Percentiles rank a stretch among this genome's conserved stretches.
phyloP scores from a whole-genome alignment of 30 jellyfish, hydroid and myxozoan genomes.

The Chrysaora quinquecirrha region DNA sequence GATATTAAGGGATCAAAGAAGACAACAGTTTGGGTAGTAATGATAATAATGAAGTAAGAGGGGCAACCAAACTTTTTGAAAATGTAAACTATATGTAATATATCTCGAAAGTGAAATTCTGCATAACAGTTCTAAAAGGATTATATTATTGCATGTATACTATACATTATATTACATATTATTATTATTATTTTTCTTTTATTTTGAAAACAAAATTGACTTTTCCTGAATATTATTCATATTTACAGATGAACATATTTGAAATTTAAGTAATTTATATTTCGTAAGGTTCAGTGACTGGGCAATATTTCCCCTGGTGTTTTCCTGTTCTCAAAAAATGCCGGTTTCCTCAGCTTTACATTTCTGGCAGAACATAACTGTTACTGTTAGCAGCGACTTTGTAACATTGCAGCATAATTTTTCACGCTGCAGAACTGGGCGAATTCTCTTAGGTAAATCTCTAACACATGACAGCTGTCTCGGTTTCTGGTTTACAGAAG shows the following conservation, averaged over 20 bases:
- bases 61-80: neutral
- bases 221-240: too few relatives aligned
- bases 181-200: too few relatives aligned
- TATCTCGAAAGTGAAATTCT: too few relatives aligned
- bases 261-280: too few relatives aligned
- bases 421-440: conserved; percentile 2
- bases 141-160: neutral
- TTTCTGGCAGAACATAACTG: neutral
- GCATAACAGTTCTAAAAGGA: neutral
- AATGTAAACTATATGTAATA: too few relatives aligned
- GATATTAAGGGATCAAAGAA: too few relatives aligned
- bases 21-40: too few relatives aligned
- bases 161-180: too few relatives aligned
- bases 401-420: too few relatives aligned
- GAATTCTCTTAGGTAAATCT: neutral
- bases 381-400: neutral
- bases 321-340: neutral
- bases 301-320: neutral
- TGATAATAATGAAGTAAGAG: too few relatives aligned
- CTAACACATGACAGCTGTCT: conserved; percentile 9
- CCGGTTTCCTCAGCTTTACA: neutral
- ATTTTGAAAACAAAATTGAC: too few relatives aligned
- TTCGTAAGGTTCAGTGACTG: neutral
- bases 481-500: conserved; percentile 9
- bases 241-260: too few relatives aligned